Evolutionary conservation across 2,797 vertebrate genomes (phyloP), one percentile per base, ranked within the genome.

Genomic region (Phyllotis vaccarum): DNA sequence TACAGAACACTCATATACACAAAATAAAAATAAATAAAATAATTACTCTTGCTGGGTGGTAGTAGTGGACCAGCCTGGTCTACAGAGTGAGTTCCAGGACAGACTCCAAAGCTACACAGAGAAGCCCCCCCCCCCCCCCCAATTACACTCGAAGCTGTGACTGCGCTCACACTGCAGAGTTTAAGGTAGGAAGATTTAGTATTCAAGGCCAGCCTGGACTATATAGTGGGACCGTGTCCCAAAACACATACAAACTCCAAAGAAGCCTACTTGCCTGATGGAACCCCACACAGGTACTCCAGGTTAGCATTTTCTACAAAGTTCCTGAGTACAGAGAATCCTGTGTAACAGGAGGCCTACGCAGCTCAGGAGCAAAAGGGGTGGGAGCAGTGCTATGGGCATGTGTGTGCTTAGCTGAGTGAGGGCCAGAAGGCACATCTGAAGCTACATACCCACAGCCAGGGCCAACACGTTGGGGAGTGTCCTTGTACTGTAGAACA

Each of bases 401-500:
- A 66, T 16, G 21, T 0, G 1, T 17, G 24, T 52, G 1, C 78
- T 12, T 10, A 6, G 56, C 40, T 3, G 21, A 3, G 43, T 22
- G 34, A 81, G 79, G 52, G 27, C 2, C 14, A 31, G 62, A 7
- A 3, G 60, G 56, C 16, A 21, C 0, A 5, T n/a, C 11, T 0
- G 52, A 37, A 5, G 29, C 46, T 52, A 95, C 98, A 76, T 98
- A 99, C 99, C 99, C 97, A 99, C 54, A 4, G 99, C 99, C 90
- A 99, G 98, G 0, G 99, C 99, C 95, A 99, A 99, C 46, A 99
- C 98, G 75, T 99, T 99, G 49, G 99, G 99, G 7, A 99, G 99
- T 0, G 99, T 99, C 96, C 99, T 98, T 0, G 99, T 99, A 98
- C 99, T 99, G 98, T 99, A 99, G 98, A 99, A 99, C 99, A 99